Base-by-base conservation (phyloP, 2,113 vertebrate species). In the Corythoichthys intestinalis region DNA sequence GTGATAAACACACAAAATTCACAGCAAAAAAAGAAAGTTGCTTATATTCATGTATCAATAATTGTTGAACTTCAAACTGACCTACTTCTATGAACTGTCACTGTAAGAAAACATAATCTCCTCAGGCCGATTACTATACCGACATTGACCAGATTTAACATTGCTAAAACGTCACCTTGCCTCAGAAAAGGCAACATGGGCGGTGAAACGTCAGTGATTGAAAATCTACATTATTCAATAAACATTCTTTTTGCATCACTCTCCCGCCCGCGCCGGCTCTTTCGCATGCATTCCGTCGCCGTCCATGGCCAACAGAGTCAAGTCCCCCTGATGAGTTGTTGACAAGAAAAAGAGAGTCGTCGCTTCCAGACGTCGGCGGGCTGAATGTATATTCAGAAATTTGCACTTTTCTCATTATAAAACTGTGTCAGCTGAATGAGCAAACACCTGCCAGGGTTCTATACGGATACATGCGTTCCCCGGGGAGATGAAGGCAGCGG, bases 371-470 rank as follows among this genome's bases (percentile, higher is more conserved):
- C 79, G 72, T 72, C 74, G 74, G 73, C 72, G 44, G 50, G 75
- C 74, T 77, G 81, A 85, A 85, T 85, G 83, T 84, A 85, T 82
- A 85, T 80, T 83, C 63, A 66, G 67, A 83, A 86, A 90, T 87
- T 82, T 88, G 87, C 87, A 85, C 88, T 88, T 90, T 87, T 86
- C 88, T 90, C 85, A 86, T 90, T 89, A 90, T 86, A 84, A 85
- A 85, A 80, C 64, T 77, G 80, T 90, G 88, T 90, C 87, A 83
- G 75, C 79, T 75, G 87, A 89, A 86, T 85, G 82, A 85, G 81
- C 84, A 83, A 80, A 85, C 83, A 85, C 84, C 84, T 88, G 87
- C 82, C 83, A 78, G 71, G 74, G 74, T 71, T 82, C 80, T 80
- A 73, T 78, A 82, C 74, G 73, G 81, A 85, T 79, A 70, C 81